A percentile compares a stretch with the other conserved stretches of the same genome.
phyloP scores from a whole-genome alignment of 2,113 vertebrate genomes.

The Camelus bactrianus region DNA sequence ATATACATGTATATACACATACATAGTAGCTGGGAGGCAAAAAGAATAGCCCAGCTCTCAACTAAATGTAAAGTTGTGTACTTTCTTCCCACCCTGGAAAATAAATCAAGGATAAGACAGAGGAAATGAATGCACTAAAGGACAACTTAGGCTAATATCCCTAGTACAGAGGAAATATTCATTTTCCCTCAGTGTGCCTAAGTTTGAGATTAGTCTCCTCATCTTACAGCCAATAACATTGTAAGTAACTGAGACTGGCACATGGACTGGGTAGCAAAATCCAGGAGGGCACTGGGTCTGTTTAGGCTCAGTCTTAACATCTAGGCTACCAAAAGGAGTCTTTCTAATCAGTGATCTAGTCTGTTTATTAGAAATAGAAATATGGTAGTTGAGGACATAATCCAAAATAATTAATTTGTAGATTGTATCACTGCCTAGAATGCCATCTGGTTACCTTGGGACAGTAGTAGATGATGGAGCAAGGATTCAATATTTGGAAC shows the following conservation, averaged over 20 bases:
- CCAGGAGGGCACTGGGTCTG: fast-evolving
- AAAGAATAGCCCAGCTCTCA: neutral
- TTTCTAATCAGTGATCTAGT: neutral
- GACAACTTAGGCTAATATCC: neutral
- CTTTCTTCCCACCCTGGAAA: neutral
- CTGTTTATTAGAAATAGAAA: neutral
- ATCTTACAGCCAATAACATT: neutral
- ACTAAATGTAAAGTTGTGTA: neutral
- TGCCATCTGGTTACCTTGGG: neutral
- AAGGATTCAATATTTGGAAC: neutral
- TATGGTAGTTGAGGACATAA: neutral
- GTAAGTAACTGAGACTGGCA: neutral
- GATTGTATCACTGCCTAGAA: neutral
- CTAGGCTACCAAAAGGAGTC: neutral
- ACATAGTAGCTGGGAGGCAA: neutral
- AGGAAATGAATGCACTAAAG: neutral
- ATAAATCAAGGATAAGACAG: neutral
- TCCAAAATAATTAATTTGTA: neutral
- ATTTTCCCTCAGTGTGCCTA: neutral
- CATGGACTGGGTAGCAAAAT: fast-evolving
- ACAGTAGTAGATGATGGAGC: neutral
- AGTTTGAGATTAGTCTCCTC: neutral
- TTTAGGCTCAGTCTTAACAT: neutral
- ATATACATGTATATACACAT: no score
- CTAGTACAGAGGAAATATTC: neutral